Evolutionary conservation across 35 echinoderm and acorn worm species (phyloP), one percentile per base, ranked within the genome.

Genomic region (Lytechinus pictus): DNA sequence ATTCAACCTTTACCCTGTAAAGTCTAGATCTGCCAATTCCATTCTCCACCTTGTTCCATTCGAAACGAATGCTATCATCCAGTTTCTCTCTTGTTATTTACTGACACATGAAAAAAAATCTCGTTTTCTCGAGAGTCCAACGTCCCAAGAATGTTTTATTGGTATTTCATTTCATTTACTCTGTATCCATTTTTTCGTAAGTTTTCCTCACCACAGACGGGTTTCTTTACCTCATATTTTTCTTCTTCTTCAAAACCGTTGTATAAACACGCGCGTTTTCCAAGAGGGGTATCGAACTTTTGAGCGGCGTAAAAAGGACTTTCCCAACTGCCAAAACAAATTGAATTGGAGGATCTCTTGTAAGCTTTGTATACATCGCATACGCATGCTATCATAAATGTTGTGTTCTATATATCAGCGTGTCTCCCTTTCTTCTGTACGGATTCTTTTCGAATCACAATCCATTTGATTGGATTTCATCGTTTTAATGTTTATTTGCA

Each of bases 141-240:
- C 66, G 66, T 24, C 66, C 66, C 7, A 24, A 24, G 6, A 79
- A 27, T 79, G 66, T 79, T 79, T 79, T 79, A 79, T 79, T 79
- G 66, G 66, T 79, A 79, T 79, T 79, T 79, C 19, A 79, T 79
- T 79, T 79, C 66, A 79, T 79, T 79, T 79, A 16, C 66, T 79
- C 66, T 79, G 66, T 79, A 79, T 79, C 66, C 66, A 79, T 19
- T 79, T 79, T 71, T 71, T 79, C n/a, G 8, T 24, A 24, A 24
- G 16, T 0, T 44, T 44, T 44, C 33, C 33, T 44, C 33, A 44
- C 33, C 33, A 44, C 33, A 44, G 66, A 79, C n/a, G 66, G 66
- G 16, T 79, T 79, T 79, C 19, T 24, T n/a, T 79, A 79, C 4
- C 66, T 24, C 16, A 5, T n/a, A 6, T 58, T 58, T 2, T 58